These are phyloP conservation scores for Enteromius radiatus DNA, from an alignment of 2,797 vertebrate species.

Conservation along the genomic window DNA sequence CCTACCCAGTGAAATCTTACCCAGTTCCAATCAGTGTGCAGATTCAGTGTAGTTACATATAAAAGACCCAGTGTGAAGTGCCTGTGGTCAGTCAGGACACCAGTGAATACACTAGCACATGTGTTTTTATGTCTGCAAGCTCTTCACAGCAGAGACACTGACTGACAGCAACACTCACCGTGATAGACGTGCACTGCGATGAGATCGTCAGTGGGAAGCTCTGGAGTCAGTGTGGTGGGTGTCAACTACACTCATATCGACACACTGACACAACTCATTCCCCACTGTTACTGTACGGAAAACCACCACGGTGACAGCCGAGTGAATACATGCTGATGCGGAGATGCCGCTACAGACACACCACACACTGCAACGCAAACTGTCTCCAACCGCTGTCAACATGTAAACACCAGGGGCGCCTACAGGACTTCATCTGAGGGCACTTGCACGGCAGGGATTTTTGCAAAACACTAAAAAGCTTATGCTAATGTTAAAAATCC, in stretches of 20 bases:
- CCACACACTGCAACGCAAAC: constrained; percentile 24
- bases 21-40: background rate
- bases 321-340: constrained; percentile 56
- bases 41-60: background rate
- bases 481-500: background rate
- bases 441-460: background rate
- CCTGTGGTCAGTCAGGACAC: background rate
- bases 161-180: constrained; percentile 69
- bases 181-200: constrained; percentile 62
- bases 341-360: constrained; percentile 52
- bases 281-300: constrained; percentile 59
- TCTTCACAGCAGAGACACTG: constrained; percentile 55
- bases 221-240: constrained; percentile 41
- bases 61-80: background rate
- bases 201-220: constrained; percentile 45
- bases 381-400: background rate
- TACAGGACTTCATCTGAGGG: background rate
- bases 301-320: constrained; percentile 56
- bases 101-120: background rate
- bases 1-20: background rate
- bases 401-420: background rate
- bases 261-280: constrained; percentile 48
- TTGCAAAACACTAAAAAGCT: background rate
- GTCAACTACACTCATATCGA: constrained; percentile 47
- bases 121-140: constrained; percentile 3